These are phyloP conservation scores for Catharus ustulatus DNA, from an alignment of 2,797 vertebrate species.

Conservation along the genomic window DNA sequence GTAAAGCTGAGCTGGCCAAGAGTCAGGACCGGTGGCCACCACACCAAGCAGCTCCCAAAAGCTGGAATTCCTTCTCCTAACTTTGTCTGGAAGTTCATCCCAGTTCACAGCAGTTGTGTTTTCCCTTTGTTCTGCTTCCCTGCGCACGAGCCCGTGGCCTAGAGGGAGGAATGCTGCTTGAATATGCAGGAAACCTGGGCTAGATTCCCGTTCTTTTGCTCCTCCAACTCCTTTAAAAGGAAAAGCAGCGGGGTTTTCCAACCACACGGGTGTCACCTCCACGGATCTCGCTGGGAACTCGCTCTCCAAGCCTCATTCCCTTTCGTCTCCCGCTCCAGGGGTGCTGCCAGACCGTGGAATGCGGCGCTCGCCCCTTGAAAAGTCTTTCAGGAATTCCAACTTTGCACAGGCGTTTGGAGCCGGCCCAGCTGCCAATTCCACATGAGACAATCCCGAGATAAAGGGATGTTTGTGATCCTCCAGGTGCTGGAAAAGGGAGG, in stretches of 20 bases:
- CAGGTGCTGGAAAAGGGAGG: background rate
- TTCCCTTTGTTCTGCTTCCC: slow-evolving; percentile 59
- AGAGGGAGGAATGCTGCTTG: slow-evolving; percentile 50
- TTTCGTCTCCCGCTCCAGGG: slow-evolving; percentile 34
- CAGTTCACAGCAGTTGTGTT: slow-evolving; percentile 34
- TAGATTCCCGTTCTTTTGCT: background rate
- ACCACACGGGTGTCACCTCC: slow-evolving; percentile 11
- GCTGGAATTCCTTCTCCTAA: background rate
- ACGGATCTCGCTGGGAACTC: slow-evolving; percentile 2
- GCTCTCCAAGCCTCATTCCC: slow-evolving; percentile 54
- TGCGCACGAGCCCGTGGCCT: background rate
- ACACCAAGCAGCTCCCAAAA: background rate
- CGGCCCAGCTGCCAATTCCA: slow-evolving; percentile 53
- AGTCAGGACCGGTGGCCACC: background rate
- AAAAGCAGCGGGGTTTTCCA: slow-evolving; percentile 48
- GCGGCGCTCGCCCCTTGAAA: background rate
- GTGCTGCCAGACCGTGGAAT: slow-evolving; percentile 56
- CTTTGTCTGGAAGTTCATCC: slow-evolving; percentile 47
- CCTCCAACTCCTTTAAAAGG: background rate
- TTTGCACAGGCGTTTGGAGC: background rate
- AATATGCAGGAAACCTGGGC: slow-evolving; percentile 31
- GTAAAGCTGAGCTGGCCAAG: fast-evolving
- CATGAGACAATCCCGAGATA: slow-evolving; percentile 37
- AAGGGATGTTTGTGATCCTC: slow-evolving; percentile 40
- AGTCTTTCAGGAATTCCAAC: slow-evolving; percentile 32